Base-by-base conservation (phyloP, 2,113 vertebrate genomes). In the Pelobates fuscus region DNA sequence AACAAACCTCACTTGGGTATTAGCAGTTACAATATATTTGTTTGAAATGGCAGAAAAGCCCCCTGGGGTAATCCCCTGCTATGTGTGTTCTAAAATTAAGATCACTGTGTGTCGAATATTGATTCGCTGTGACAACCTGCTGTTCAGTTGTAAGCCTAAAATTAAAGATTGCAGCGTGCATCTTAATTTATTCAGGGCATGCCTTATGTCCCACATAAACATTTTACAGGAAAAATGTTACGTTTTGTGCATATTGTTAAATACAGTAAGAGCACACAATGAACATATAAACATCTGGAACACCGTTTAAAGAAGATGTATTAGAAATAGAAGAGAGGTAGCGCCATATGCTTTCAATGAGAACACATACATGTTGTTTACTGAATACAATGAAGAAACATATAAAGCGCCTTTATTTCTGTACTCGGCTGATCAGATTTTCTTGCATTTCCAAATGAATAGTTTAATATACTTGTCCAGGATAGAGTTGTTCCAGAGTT, bases 61-160 rank as follows among this genome's bases (percentile, higher is more conserved):
- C 63, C 54, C 52, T 44, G 63, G 72, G 72, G 72, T 58, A 59
- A 60, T 67, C 26, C 63, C 65, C 52, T 55, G 55, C 72, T 24
- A 15, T 60, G 54, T 67, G 67, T 60, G 63, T 57, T 58, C 63
- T 23, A 30, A 59, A 75, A 75, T 75, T 67, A 75, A 60, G 72
- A 75, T 75, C 54, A 60, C 55, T 67, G 71, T 65, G 46, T 60
- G 72, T 32, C 59, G 63, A 27, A 32, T 67, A 75, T 67, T 73
- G 61, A 73, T 73, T 67, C 17, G 24, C 30, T 24, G 24, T 75
- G 72, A 75, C 63, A 75, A 75, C 72, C 72, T 67, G 72, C 72
- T 75, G 63, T 59, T 74, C 71, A 74, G 5, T 66, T 59, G 54
- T 46, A 60, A 46, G 26, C 63, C 54, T 46, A 67, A 59, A 44